Percentiles rank a stretch among this genome's conserved stretches.
These are phyloP conservation scores for Drosophila koepferae DNA, from an alignment of 2,888 invertebrate genomes.

Conservation along the genomic window DNA sequence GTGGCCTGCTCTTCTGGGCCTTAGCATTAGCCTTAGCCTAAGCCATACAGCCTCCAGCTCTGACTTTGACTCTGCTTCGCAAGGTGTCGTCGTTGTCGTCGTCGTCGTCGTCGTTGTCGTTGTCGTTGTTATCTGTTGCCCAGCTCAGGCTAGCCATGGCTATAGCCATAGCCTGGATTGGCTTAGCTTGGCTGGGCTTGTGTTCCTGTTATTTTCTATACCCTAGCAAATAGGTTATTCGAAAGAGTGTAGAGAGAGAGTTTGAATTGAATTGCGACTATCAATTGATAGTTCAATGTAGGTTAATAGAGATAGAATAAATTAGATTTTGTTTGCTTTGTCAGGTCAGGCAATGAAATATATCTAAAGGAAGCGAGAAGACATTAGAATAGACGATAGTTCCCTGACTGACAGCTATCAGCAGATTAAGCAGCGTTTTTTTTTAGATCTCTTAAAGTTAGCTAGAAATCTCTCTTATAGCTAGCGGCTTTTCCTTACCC, in stretches of 20 bases:
- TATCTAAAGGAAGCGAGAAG: not conserved
- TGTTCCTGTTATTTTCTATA: slow-evolving; percentile 50
- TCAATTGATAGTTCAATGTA: not conserved
- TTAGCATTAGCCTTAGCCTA: slow-evolving; percentile 42
- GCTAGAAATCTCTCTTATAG: not conserved
- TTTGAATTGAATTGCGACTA: not conserved
- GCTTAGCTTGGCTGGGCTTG: slow-evolving; percentile 9
- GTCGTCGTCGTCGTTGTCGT: slow-evolving; percentile 26
- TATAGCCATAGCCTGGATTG: slow-evolving; percentile 31
- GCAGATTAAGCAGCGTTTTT: not conserved
- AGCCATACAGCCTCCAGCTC: slow-evolving; percentile 17
- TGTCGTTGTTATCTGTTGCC: slow-evolving; percentile 42
- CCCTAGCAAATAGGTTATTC: not conserved
- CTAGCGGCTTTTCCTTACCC: not conserved
- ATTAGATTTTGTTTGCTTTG: not conserved
- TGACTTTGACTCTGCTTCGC: slow-evolving; percentile 44
- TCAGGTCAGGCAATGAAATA: not conserved
- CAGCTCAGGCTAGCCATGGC: slow-evolving; percentile 30
- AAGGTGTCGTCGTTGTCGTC: slow-evolving; percentile 68
- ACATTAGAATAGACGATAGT: not conserved
- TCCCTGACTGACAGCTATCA: not conserved
- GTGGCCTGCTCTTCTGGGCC: slow-evolving; percentile 48
- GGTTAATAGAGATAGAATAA: not conserved
- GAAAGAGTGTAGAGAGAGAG: not conserved
- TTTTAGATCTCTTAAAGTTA: not conserved